These are phyloP conservation scores for Lanius collurio DNA, from an alignment of 2,113 vertebrate genomes.

Conservation along the genomic window DNA sequence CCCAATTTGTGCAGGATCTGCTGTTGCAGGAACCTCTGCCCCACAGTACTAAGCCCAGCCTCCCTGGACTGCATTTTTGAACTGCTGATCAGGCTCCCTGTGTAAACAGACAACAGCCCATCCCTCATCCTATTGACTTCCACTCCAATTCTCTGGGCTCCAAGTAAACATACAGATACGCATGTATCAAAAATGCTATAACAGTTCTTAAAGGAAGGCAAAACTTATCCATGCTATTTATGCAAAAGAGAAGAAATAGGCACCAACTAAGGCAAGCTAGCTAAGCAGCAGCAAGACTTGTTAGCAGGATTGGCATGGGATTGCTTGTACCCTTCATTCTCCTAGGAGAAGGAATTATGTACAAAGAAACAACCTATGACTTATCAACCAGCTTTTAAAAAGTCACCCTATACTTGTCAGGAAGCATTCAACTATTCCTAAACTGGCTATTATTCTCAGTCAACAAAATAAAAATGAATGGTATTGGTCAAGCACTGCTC, in stretches of 20 bases:
- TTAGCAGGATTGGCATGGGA: background rate
- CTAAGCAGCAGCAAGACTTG: background rate
- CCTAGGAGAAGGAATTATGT: background rate
- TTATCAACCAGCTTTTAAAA: background rate
- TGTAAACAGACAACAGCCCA: background rate
- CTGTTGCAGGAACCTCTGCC: background rate
- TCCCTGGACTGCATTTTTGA: background rate
- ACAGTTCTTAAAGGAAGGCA: background rate
- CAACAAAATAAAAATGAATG: background rate
- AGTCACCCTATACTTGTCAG: background rate
- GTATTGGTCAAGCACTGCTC: background rate
- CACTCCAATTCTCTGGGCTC: background rate
- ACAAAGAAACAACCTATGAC: background rate
- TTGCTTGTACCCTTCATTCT: background rate
- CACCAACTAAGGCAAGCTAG: background rate
- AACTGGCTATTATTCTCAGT: background rate
- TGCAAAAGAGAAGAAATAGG: background rate
- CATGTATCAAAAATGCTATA: background rate
- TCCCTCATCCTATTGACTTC: accelerated
- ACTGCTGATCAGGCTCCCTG: background rate
- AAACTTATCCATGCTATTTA: background rate
- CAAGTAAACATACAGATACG: background rate
- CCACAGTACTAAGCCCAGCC: background rate
- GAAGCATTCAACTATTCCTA: background rate
- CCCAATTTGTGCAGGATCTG: background rate